phyloP scores from a whole-genome alignment of 2,113 vertebrate species.

The Pangasianodon hypophthalmus region DNA sequence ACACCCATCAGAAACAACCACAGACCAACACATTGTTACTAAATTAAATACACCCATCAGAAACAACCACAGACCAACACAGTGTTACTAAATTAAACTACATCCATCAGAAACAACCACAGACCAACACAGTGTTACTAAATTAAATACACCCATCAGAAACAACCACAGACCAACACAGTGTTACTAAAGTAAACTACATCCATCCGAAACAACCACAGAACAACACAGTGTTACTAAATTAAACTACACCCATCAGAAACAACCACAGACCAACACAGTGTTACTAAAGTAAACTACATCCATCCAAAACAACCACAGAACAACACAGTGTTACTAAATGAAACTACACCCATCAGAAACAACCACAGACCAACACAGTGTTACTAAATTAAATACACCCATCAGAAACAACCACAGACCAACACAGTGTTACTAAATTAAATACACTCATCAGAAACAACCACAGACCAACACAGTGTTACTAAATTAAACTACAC shows the following conservation, averaged over 20 bases:
- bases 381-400: not conserved
- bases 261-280: too few relatives aligned
- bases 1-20: not conserved
- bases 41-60: not conserved
- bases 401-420: not conserved
- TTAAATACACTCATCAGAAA: not conserved
- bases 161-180: not conserved
- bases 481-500: not conserved
- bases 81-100: not conserved
- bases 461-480: not conserved
- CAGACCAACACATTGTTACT: not conserved
- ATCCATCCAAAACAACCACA: not conserved
- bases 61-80: not conserved
- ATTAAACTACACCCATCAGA: not conserved
- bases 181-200: not conserved
- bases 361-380: not conserved
- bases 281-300: not conserved
- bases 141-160: not conserved
- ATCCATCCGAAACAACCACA: not conserved
- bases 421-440: not conserved
- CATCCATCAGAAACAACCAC: not conserved
- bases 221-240: not conserved
- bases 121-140: not conserved
- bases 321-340: not conserved
- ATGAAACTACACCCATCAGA: not conserved